A percentile compares a stretch with the other conserved stretches of the same genome.
phyloP scores from a whole-genome alignment of 37 sponge, comb jelly and placozoan species.

The Oscarella lobularis region DNA sequence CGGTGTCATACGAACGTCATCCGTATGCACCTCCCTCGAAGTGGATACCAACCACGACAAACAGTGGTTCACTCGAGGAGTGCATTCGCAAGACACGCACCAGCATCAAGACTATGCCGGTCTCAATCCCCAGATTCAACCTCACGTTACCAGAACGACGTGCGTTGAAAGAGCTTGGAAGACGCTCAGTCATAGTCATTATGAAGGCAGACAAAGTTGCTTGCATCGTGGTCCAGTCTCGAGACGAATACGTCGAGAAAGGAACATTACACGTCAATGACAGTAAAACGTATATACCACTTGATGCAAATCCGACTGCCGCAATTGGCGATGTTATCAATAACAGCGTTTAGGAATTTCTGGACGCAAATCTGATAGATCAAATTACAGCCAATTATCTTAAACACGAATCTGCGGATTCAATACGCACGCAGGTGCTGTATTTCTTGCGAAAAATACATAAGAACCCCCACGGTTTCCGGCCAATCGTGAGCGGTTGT shows the following conservation, averaged over 20 bases:
- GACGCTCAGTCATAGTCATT: constrained; percentile 6
- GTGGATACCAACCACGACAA: neutral
- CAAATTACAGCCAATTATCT: neutral
- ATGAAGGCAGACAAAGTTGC: constrained; percentile 27
- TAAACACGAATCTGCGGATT: no score
- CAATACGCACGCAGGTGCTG: neutral
- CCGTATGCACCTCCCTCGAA: no score
- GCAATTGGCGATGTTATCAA: neutral
- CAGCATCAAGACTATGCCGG: neutral
- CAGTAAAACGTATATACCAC: constrained; percentile 5
- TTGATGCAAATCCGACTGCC: constrained; percentile 2
- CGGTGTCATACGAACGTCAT: no score
- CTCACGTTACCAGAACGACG: constrained; percentile 1
- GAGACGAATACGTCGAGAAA: neutral
- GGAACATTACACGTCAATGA: constrained; percentile 16
- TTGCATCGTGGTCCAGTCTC: constrained; percentile 10
- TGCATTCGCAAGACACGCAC: neutral
- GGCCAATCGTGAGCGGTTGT: neutral
- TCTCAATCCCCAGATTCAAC: constrained; percentile 4
- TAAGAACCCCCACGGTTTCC: neutral
- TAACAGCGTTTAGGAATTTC: neutral
- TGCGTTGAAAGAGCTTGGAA: neutral
- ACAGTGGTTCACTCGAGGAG: neutral
- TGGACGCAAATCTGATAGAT: neutral
- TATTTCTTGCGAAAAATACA: constrained; percentile 6